Evolutionary conservation across 2,797 vertebrate genomes (phyloP).

Genomic region (Megaceryle alcyon): DNA sequence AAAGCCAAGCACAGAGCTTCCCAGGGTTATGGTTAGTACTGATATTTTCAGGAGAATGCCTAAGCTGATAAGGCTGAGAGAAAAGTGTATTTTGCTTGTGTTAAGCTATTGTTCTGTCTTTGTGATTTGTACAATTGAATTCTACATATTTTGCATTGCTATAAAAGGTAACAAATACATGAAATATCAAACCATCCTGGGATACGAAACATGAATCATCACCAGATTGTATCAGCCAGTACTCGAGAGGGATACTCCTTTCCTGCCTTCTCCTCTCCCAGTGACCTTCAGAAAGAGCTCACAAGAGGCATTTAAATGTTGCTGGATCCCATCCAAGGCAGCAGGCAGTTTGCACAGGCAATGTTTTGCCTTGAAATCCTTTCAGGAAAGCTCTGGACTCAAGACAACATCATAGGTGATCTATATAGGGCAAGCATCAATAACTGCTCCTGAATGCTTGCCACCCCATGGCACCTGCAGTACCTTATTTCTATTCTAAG

Average conservation of each 20-base stretch:
- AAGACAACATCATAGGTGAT: not conserved
- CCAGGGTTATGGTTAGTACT: not conserved
- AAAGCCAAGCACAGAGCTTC: not conserved
- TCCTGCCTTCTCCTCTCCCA: not conserved
- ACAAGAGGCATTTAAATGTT: not conserved
- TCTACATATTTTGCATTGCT: not conserved
- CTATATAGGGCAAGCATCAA: not conserved
- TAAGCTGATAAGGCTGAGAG: not conserved
- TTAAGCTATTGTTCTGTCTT: not conserved
- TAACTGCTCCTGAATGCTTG: not conserved
- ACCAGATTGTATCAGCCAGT: not conserved
- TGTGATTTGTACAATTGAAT: conserved; percentile 6
- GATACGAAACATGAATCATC: conserved; percentile 26
- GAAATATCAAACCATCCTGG: not conserved
- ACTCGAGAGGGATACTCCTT: conserved; percentile 22
- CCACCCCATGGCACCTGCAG: not conserved
- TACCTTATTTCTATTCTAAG: not conserved
- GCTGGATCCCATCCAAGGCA: conserved; percentile 8
- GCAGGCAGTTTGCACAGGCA: not conserved
- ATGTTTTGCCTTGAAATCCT: conserved; percentile 28
- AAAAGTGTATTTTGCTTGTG: not conserved
- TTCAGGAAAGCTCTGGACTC: conserved; percentile 36
- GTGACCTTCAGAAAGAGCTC: conserved; percentile 31
- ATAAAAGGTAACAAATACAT: conserved; percentile 24
- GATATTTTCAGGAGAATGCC: not conserved